Conservation (phyloP, 2,888 invertebrate species). For the Drepanosiphum platanoidis region DNA sequence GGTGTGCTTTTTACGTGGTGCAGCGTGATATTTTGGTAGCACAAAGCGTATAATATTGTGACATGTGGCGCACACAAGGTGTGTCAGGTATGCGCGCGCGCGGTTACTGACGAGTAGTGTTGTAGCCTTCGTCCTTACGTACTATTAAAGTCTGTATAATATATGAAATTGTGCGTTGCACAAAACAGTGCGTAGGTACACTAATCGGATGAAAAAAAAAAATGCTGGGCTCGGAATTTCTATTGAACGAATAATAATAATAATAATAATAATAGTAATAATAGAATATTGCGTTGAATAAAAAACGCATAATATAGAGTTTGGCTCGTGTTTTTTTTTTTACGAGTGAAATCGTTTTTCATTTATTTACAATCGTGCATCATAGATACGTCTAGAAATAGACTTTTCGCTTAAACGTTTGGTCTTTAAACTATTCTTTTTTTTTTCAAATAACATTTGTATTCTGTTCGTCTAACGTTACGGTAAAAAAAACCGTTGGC, state of each 20-base stretch:
- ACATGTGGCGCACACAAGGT: constrained; percentile 30
- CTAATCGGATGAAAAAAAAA: constrained; percentile 44
- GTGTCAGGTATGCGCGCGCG: constrained; percentile 31
- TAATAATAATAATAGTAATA: neutral
- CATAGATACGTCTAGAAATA: neutral
- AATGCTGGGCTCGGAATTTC: constrained; percentile 2
- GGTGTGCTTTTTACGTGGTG: neutral
- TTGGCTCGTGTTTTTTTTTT: neutral
- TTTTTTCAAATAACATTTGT: neutral
- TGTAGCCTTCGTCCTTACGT: constrained; percentile 9
- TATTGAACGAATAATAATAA: neutral
- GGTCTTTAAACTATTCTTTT: neutral
- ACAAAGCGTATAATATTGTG: constrained; percentile 33
- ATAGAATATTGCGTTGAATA: constrained; percentile 20
- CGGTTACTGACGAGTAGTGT: constrained; percentile 16
- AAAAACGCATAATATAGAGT: neutral
- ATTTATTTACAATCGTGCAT: neutral
- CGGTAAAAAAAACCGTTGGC: neutral
- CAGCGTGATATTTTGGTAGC: constrained; percentile 22
- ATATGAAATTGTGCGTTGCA: constrained; percentile 8
- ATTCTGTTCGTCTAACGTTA: neutral
- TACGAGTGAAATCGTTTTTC: constrained; percentile 8
- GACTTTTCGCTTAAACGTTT: neutral
- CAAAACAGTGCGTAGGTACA: constrained; percentile 30
- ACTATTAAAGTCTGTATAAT: neutral